These are phyloP conservation scores for Callorhinus ursinus DNA, from an alignment of 2,113 vertebrate species.

Conservation along the genomic window DNA sequence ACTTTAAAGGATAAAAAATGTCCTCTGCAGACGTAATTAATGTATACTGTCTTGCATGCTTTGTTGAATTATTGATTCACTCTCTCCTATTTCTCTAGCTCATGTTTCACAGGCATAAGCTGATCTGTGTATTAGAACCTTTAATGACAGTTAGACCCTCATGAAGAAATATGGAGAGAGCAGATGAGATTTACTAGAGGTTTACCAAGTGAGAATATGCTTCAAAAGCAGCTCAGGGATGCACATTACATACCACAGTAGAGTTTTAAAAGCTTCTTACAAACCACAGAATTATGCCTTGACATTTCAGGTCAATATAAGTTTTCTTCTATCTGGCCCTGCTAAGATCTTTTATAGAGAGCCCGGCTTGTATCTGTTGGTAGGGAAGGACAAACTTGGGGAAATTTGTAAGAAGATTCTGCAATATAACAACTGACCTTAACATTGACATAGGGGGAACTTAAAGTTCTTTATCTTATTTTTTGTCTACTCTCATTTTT, in stretches of 20 bases:
- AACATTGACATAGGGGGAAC: background rate
- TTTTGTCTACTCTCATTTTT: background rate
- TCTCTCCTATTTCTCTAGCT: background rate
- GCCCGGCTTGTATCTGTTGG: background rate
- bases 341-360: background rate
- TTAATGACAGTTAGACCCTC: background rate
- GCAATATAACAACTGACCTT: background rate
- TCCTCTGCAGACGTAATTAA: background rate
- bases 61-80: constrained; percentile 45
- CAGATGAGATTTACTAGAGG: background rate
- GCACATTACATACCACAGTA: background rate
- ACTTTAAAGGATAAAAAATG: background rate
- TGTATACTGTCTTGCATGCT: background rate
- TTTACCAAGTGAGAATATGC: background rate
- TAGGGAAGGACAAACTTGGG: background rate
- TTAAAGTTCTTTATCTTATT: background rate
- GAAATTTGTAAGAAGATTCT: background rate
- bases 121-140: background rate
- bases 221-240: background rate
- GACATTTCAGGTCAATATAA: background rate
- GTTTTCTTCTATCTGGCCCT: background rate
- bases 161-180: background rate
- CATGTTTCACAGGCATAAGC: background rate
- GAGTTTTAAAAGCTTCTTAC: constrained; percentile 20
- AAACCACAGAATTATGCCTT: background rate